Conservation (phyloP, 2,888 invertebrate genomes). For the Amphipoea oculea region DNA sequence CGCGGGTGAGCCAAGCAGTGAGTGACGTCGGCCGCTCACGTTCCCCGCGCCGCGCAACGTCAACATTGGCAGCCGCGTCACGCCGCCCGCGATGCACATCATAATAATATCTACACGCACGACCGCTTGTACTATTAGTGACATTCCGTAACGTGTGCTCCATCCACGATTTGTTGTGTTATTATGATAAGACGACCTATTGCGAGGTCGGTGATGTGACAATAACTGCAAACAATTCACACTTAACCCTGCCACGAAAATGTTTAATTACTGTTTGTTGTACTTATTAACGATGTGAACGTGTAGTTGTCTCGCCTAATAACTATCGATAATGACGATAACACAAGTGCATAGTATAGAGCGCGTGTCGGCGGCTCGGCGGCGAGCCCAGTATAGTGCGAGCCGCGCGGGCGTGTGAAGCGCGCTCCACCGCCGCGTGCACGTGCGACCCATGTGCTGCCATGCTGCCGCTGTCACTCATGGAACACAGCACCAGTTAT, state of each 20-base stretch:
- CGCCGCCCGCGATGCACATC: constrained; percentile 78
- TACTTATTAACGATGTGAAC: constrained; percentile 69
- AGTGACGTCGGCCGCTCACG: constrained; percentile 86
- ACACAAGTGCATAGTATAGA: constrained; percentile 79
- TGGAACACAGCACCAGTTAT: constrained; percentile 64
- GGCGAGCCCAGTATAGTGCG: constrained; percentile 81
- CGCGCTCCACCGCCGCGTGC: constrained; percentile 75
- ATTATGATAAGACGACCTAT: constrained; percentile 62
- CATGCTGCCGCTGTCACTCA: constrained; percentile 63
- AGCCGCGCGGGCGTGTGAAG: constrained; percentile 83
- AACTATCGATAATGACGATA: constrained; percentile 85
- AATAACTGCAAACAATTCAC: constrained; percentile 65
- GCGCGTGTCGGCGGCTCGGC: constrained; percentile 76
- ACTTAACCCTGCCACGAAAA: constrained; percentile 57
- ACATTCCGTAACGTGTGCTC: constrained; percentile 64
- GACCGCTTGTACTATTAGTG: constrained; percentile 69
- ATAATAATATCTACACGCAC: constrained; percentile 83
- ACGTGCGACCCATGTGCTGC: constrained; percentile 76
- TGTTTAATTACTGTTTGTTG: constrained; percentile 69
- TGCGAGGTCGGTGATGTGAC: constrained; percentile 56
- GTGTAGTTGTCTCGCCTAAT: constrained; percentile 74
- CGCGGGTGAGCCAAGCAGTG: constrained; percentile 87
- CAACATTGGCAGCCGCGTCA: constrained; percentile 87
- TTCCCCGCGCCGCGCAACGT: constrained; percentile 88
- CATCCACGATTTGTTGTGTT: constrained; percentile 48